phyloP scores from a whole-genome alignment of 2,113 vertebrate species.

The Pygoscelis antarcticus region DNA sequence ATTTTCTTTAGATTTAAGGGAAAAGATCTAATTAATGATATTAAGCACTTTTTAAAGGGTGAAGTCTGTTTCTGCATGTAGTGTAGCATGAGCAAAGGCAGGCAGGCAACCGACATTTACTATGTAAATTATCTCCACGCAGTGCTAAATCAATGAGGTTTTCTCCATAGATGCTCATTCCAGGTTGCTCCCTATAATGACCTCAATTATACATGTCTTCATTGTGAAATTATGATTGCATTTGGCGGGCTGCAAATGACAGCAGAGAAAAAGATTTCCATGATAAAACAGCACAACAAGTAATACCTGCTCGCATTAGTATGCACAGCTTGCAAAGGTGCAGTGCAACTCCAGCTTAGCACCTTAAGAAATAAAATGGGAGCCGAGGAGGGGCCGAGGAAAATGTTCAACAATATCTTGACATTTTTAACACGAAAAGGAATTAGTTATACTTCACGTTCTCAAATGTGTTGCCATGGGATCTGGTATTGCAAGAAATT shows the following conservation, averaged over 20 bases:
- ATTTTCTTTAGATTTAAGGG: slow-evolving; percentile 17
- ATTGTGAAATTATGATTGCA: slow-evolving; percentile 69
- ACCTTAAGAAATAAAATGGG: neutral
- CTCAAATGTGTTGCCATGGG: accelerated
- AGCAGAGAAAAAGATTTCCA: slow-evolving; percentile 45
- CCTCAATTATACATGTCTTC: slow-evolving; percentile 74
- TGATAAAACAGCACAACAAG: slow-evolving; percentile 63
- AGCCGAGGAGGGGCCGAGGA: neutral
- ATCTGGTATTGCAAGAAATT: neutral
- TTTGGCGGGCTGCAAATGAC: slow-evolving; percentile 59
- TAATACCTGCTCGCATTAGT: slow-evolving; percentile 32
- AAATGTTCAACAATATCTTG: neutral
- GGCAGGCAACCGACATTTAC: neutral
- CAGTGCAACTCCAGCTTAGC: neutral
- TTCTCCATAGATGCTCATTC: slow-evolving; percentile 50
- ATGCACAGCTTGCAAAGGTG: slow-evolving; percentile 14
- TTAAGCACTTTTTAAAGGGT: neutral
- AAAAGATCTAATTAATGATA: slow-evolving; percentile 46
- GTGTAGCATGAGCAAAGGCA: neutral
- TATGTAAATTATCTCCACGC: slow-evolving; percentile 42
- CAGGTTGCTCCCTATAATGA: slow-evolving; percentile 62
- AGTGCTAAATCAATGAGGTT: slow-evolving; percentile 49
- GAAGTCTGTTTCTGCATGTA: neutral
- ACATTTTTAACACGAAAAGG: neutral
- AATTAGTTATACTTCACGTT: neutral